Conservation (phyloP, 2,797 vertebrate genomes). For the Lacerta agilis region DNA sequence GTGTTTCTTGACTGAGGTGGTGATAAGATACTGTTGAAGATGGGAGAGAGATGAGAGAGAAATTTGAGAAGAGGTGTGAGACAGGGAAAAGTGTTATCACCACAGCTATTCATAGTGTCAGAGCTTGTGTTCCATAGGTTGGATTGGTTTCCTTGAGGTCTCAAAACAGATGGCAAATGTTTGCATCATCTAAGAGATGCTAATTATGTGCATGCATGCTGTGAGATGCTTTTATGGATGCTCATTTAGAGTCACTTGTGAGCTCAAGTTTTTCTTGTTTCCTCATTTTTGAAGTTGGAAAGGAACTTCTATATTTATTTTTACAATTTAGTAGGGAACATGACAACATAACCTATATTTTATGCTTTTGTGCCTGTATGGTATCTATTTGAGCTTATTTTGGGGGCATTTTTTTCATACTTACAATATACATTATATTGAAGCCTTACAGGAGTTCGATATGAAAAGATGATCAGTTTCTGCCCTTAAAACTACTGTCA, state of each 20-base stretch:
- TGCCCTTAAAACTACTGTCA: neutral
- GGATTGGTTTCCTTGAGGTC: slow-evolving; percentile 9
- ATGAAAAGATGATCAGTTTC: neutral
- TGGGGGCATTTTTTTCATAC: neutral
- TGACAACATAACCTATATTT: neutral
- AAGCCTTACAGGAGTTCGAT: neutral
- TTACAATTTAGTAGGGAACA: neutral
- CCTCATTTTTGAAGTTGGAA: neutral
- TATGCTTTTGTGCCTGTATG: neutral
- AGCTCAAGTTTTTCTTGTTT: slow-evolving; percentile 4
- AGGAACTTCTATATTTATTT: neutral
- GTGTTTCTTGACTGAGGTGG: neutral
- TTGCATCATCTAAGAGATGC: slow-evolving; percentile 20
- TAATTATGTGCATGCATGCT: slow-evolving; percentile 29
- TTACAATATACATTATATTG: neutral
- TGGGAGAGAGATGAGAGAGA: neutral
- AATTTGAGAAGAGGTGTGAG: neutral
- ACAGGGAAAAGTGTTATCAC: neutral
- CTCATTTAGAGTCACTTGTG: slow-evolving; percentile 5
- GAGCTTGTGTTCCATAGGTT: slow-evolving; percentile 10
- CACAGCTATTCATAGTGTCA: slow-evolving; percentile 17
- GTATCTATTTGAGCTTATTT: neutral
- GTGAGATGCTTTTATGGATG: neutral
- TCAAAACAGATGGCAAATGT: slow-evolving; percentile 35
- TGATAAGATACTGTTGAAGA: slow-evolving; percentile 5